Evolutionary conservation across 2,888 invertebrate genomes (phyloP).

Genomic region (Margaritifera margaritifera): DNA sequence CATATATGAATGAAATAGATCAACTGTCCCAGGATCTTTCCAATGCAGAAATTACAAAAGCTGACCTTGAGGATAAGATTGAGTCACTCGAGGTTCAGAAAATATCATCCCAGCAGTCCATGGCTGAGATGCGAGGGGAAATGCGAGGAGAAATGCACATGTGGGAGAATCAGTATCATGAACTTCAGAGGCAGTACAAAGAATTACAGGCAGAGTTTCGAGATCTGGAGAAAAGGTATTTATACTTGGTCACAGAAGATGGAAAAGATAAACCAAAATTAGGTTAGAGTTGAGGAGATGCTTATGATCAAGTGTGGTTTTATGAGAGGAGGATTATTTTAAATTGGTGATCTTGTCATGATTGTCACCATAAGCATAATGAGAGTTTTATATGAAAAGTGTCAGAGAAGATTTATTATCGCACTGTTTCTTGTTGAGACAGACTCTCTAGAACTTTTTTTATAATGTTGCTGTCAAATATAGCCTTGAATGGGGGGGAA

Average conservation of each 20-base stretch:
- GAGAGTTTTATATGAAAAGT: too few relatives aligned
- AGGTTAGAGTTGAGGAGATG: too few relatives aligned
- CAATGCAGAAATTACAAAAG: slow-evolving; percentile 43
- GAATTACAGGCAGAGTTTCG: slow-evolving; percentile 40
- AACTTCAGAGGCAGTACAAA: slow-evolving; percentile 40
- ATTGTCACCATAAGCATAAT: too few relatives aligned
- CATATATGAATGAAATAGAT: slow-evolving; percentile 28
- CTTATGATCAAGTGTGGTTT: too few relatives aligned
- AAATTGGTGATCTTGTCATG: too few relatives aligned
- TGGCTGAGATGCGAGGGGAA: slow-evolving; percentile 52
- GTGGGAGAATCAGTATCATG: slow-evolving; percentile 46
- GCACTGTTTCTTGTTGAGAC: too few relatives aligned
- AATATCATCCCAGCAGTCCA: slow-evolving; percentile 46
- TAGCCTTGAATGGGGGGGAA: too few relatives aligned
- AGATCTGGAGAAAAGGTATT: slow-evolving; percentile 53
- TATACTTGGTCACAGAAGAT: not conserved
- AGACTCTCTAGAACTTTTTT: too few relatives aligned
- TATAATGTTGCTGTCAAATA: too few relatives aligned
- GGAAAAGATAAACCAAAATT: not conserved
- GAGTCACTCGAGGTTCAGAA: slow-evolving; percentile 59
- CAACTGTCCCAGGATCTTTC: slow-evolving; percentile 47
- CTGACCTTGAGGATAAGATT: slow-evolving; percentile 49
- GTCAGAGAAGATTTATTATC: too few relatives aligned
- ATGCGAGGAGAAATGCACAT: slow-evolving; percentile 55
- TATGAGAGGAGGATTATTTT: too few relatives aligned